Conservation (phyloP, 2,888 invertebrate genomes). For the Leucania comma region DNA sequence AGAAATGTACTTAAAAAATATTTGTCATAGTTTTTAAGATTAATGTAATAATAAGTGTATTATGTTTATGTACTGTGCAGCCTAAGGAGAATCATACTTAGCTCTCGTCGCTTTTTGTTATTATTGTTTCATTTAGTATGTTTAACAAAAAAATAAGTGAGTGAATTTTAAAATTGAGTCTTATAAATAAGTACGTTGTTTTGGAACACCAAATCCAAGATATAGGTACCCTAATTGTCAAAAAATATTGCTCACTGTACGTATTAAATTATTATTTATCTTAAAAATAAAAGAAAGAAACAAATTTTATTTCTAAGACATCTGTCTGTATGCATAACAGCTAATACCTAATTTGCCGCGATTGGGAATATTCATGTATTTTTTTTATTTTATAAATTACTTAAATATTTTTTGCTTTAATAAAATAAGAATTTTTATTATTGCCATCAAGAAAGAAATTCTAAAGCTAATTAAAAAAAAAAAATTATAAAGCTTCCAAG, state of each 20-base stretch:
- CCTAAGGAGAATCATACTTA: background rate
- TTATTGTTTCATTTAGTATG: too few species aligned
- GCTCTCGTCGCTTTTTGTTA: conserved; percentile 20
- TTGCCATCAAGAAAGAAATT: too few species aligned
- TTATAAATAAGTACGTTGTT: background rate
- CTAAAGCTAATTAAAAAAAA: too few species aligned
- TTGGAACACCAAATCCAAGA: background rate
- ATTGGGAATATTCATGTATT: too few species aligned
- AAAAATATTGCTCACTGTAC: conserved; percentile 5
- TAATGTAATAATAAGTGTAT: background rate
- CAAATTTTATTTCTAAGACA: background rate
- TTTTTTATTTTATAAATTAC: too few species aligned
- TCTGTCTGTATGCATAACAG: too few species aligned
- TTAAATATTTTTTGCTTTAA: too few species aligned
- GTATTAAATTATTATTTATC: background rate
- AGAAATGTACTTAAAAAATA: conserved; percentile 50
- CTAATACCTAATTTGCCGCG: too few species aligned
- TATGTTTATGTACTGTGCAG: conserved; percentile 17
- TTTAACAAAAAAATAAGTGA: too few species aligned
- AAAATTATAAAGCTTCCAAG: too few species aligned
- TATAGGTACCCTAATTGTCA: background rate
- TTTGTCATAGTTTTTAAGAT: conserved; percentile 46
- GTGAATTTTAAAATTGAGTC: background rate
- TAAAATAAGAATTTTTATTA: too few species aligned
- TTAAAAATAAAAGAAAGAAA: background rate